A percentile compares a stretch with the other conserved stretches of the same genome.
phyloP scores from a whole-genome alignment of 2,113 vertebrate species.

The Cavia aperea region DNA sequence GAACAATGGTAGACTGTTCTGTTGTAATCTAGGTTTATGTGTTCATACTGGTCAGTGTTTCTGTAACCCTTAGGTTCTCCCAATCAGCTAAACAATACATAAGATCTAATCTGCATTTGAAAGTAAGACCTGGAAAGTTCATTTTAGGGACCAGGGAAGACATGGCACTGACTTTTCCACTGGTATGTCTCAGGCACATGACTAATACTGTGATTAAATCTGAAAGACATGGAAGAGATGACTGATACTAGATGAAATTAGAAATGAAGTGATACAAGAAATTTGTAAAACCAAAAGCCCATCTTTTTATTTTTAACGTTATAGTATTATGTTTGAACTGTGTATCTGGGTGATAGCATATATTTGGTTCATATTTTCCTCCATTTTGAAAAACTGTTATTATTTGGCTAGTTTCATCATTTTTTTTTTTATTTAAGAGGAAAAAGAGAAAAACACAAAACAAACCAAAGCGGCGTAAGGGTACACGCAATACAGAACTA shows the following conservation, averaged over 20 bases:
- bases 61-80: slow-evolving; percentile 89
- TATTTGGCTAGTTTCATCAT: background rate
- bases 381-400: background rate
- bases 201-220: slow-evolving; percentile 88
- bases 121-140: slow-evolving; percentile 85
- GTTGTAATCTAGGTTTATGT: slow-evolving; percentile 90
- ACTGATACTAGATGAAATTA: slow-evolving; percentile 81
- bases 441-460: too few relatives aligned
- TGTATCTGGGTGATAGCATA: background rate
- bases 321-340: background rate
- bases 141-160: slow-evolving; percentile 88
- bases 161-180: slow-evolving; percentile 86
- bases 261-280: slow-evolving; percentile 69
- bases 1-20: slow-evolving; percentile 86
- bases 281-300: slow-evolving; percentile 23
- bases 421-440: background rate
- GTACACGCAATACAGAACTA: too few relatives aligned
- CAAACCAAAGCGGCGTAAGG: too few relatives aligned
- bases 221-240: slow-evolving; percentile 79
- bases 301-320: background rate
- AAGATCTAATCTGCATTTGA: slow-evolving; percentile 86
- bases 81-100: slow-evolving; percentile 85
- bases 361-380: background rate
- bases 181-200: slow-evolving; percentile 86
- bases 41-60: slow-evolving; percentile 93